Conservation (phyloP, 1,140 invertebrate genomes). For the Ostrea denselamellosa region DNA sequence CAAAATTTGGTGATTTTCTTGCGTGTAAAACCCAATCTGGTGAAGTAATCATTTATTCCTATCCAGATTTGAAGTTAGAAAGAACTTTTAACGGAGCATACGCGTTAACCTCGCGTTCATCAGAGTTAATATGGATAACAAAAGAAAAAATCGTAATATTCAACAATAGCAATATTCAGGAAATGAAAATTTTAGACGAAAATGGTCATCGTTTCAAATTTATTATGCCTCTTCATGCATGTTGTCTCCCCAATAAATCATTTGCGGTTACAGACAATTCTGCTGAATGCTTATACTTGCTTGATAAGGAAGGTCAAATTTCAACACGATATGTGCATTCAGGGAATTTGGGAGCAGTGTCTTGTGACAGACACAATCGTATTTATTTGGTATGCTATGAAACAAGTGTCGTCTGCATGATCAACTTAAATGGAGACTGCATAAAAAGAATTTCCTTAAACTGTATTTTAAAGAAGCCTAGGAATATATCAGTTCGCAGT, state of each 20-base stretch:
- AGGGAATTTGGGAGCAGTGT: neutral
- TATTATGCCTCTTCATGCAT: neutral
- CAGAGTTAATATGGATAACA: conserved; percentile 15
- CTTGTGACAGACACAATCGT: neutral
- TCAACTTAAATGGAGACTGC: neutral
- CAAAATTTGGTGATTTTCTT: neutral
- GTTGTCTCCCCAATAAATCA: neutral
- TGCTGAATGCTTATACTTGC: neutral
- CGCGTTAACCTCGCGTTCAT: neutral
- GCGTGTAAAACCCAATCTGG: conserved; percentile 4
- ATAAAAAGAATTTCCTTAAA: neutral
- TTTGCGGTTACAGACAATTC: neutral
- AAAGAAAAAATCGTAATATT: neutral
- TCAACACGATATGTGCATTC: neutral
- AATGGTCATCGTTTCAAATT: neutral
- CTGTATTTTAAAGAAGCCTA: neutral
- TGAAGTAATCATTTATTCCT: neutral
- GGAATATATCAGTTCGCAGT: neutral
- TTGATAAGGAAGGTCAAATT: neutral
- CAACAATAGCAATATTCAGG: neutral
- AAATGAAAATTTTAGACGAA: neutral
- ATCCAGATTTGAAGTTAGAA: neutral
- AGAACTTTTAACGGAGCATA: neutral
- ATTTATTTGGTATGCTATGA: neutral
- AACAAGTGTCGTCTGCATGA: neutral